Conservation (phyloP, 2,113 vertebrate species). For the Marcusenius ussheri region DNA sequence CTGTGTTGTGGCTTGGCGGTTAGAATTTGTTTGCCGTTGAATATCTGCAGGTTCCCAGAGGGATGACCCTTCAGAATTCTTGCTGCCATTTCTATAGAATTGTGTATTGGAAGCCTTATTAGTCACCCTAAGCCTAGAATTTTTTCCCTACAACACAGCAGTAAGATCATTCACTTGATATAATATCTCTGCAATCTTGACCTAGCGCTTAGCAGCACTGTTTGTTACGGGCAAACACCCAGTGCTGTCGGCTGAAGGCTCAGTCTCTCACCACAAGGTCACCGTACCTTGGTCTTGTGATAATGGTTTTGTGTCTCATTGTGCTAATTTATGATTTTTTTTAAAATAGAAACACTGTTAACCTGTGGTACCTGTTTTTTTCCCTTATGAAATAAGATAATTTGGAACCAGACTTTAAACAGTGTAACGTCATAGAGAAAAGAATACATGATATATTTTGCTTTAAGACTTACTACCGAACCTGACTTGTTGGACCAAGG, state of each 20-base stretch:
- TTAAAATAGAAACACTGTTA: neutral
- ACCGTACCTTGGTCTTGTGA: neutral
- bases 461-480: neutral
- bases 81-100: neutral
- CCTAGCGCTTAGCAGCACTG: neutral
- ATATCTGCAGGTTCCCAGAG: neutral
- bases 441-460: neutral
- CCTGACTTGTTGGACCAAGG: conserved; percentile 1
- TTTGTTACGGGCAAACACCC: neutral
- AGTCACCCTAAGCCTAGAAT: neutral
- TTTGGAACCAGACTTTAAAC: neutral
- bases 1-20: neutral
- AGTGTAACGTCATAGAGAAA: neutral
- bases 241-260: neutral
- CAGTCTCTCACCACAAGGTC: neutral
- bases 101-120: neutral
- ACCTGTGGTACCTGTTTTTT: neutral
- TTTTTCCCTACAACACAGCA: neutral
- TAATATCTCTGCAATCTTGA: neutral
- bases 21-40: neutral
- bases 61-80: neutral
- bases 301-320: neutral
- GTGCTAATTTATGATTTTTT: neutral
- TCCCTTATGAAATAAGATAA: neutral
- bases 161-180: neutral